Evolutionary conservation across 2,888 invertebrate species (phyloP), one percentile per base, ranked within the genome.

Genomic region (Syrista parreyssii): DNA sequence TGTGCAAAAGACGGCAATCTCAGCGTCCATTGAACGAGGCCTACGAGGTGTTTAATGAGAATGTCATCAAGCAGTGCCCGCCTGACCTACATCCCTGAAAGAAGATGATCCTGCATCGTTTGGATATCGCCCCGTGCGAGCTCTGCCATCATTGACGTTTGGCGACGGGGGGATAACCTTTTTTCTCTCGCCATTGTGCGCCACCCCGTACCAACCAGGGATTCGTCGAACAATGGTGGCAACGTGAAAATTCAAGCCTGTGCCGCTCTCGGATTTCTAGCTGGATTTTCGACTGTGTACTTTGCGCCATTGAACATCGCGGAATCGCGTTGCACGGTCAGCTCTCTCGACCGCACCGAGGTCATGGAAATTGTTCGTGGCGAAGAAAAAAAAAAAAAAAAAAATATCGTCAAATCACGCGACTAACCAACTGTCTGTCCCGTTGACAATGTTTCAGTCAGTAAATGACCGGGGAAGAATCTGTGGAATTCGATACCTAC

Each of bases 41-140:
- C 82, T 9, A 76, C 82, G 83, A 83, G 82, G 84, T 85, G 83
- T 86, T 86, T 86, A 86, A 86, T 84, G 86, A 85, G 86, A 55
- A 9, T 23, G 55, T 55, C 55, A 55, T 55, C 55, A 55, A 55
- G 55, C 55, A 23, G 23, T 55, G 55, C 23, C 23, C 55, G 55
- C 23, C 55, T 55, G 55, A 55, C 55, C 55, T 55, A 55, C 9
- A 55, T 55, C 23, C 2, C 15, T 55, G 55, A 23, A 55, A 55
- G 55, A 55, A 23, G 55, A 55, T 55, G 55, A 55, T 23, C 55
- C 55, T 23, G 23, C 23, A 9, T 9, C 23, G 55, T 55, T 55
- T 23, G 23, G 55, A 55, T 55, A 23, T 55, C 55, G 55, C 2
- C 55, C 55, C 23, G 23, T 55, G 55, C 55, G 23, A 55, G 15